Base-by-base conservation (phyloP, 2,888 invertebrate genomes). In the Cryptocheilus praepositus region DNA sequence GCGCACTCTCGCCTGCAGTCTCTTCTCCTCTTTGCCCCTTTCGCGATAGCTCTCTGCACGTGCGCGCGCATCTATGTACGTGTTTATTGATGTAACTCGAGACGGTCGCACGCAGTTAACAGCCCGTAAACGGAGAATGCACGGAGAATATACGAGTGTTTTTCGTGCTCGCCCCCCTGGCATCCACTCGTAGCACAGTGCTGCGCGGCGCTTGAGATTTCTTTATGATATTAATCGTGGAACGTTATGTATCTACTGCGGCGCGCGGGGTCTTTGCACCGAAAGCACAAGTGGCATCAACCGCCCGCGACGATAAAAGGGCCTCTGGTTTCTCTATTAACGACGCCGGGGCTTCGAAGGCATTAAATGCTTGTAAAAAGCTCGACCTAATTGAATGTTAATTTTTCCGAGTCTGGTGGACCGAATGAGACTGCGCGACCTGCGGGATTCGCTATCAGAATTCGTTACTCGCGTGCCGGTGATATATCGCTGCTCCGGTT, bases 1-100 rank as follows among this genome's bases (percentile, higher is more conserved):
- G 13, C 43, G 5, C 51, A 44, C 51, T 19, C 25, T 64, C 16
- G 57, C 25, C 36, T 43, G 49, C 52, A 36, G 21, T 3, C 57
- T 54, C 8, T 3, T 8, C 16, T 13, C 11, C 22, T 36, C 46
- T 19, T 55, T 46, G 21, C 51, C 46, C 49, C 59, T 52, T 11
- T 2, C 36, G 51, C 57, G 56, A 44, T 22, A 19, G 62, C 58
- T 59, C 43, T 62, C 61, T 71, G 78, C 73, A 70, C 70, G 73
- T 79, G 79, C 79, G 79, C 79, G 79, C 79, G 79, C 79, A 79
- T 75, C 79, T 78, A 73, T 76, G 73, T 80, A 76, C 79, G 76
- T 79, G 79, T 79, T 79, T 79, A 79, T 79, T 79, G 79, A 79
- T 79, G 79, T 79, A 79, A 80, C 81, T 78, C 81, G 78, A 80